phyloP scores from a whole-genome alignment of 1,140 invertebrate genomes.

The Maconellicoccus hirsutus region DNA sequence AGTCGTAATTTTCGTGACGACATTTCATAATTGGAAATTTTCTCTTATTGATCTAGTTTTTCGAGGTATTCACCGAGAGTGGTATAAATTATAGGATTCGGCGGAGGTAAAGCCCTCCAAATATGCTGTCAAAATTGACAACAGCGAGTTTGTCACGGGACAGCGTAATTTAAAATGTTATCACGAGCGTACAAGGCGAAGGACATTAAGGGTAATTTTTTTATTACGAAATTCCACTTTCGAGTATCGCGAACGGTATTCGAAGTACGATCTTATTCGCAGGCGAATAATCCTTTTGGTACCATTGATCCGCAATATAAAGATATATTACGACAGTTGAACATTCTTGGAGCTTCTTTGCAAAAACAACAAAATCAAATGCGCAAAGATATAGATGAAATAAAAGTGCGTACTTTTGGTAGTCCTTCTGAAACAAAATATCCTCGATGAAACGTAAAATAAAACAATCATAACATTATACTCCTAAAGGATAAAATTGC shows the following conservation, averaged over 20 bases:
- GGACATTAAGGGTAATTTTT: background rate
- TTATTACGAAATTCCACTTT: background rate
- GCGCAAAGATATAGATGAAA: background rate
- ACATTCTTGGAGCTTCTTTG: background rate
- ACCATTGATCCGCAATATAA: too few relatives aligned
- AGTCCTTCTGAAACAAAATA: background rate
- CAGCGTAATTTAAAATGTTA: background rate
- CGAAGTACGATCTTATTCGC: too few relatives aligned
- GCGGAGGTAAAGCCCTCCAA: background rate
- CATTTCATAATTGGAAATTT: too few relatives aligned
- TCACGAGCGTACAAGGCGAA: background rate
- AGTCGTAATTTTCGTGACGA: too few relatives aligned
- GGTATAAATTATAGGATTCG: slow-evolving; percentile 1
- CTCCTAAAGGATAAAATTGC: slow-evolving; percentile 49
- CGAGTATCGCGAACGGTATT: too few relatives aligned
- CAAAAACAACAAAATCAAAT: background rate
- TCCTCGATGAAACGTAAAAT: background rate
- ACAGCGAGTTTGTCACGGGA: background rate
- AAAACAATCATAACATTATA: too few relatives aligned
- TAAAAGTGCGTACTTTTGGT: background rate
- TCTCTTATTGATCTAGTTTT: too few relatives aligned
- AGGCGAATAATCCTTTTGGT: too few relatives aligned
- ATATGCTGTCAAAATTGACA: background rate
- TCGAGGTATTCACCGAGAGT: too few relatives aligned
- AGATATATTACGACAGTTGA: background rate